Evolutionary conservation across 2,888 invertebrate genomes (phyloP), one percentile per base, ranked within the genome.

Genomic region (Timandra comae): DNA sequence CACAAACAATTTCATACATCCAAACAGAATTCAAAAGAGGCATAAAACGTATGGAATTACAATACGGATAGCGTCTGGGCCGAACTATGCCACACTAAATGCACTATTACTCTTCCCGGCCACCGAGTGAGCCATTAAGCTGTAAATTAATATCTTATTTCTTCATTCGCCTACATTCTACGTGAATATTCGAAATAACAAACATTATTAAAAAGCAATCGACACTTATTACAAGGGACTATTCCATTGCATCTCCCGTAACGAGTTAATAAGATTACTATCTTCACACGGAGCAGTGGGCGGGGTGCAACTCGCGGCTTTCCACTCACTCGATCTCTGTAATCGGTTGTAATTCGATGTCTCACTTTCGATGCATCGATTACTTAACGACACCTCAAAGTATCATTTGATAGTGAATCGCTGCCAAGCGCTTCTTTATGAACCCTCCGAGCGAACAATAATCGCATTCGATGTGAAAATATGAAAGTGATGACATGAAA

Each of bases 261-360:
- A 71, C 62, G 55, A 61, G 67, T 67, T 66, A 72, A 70, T 72
- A 65, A 64, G 63, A 60, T 56, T 57, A 46, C 50, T 52, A 56
- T 56, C 56, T 50, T n/a, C n/a, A n/a, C 53, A 43, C 48, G 41
- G 35, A 30, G 26, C 45, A 42, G 65, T 64, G 59, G 67, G 67
- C 56, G 66, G 58, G 47, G 52, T 46, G 57, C 32, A 7, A 4
- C 42, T 59, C 46, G 47, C n/a, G 49, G 53, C 61, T 55, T 60
- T 57, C 62, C 52, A 63, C 66, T 64, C 64, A 55, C 59, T 39
- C 52, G 52, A 52, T 51, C 33, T 32, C 27, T 27, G 56, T 65
- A 69, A 70, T 69, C 66, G 67, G 59, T 66, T 58, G 63, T 57
- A 56, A 64, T 63, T 56, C 62, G 55, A 64, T 55, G 56, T 59